These are phyloP conservation scores for Papilio polytes DNA, from an alignment of 1,140 invertebrate genomes.

Conservation along the genomic window DNA sequence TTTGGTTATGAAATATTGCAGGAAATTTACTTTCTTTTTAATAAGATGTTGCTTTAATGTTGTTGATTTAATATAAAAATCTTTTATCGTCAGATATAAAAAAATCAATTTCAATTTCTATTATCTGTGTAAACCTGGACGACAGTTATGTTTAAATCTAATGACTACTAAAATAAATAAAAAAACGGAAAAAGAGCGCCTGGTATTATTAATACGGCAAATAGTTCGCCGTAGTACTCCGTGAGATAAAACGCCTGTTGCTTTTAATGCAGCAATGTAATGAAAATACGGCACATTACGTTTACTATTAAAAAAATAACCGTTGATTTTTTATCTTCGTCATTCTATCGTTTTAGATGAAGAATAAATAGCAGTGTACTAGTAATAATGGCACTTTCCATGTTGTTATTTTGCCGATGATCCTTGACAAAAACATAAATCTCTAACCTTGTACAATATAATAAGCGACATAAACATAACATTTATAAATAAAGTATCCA, in stretches of 20 bases:
- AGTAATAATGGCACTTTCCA: background rate
- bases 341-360: background rate
- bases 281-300: background rate
- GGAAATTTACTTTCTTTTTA: background rate
- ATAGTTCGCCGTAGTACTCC: background rate
- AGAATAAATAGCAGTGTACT: background rate
- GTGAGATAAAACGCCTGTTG: background rate
- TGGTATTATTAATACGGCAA: constrained; percentile 7
- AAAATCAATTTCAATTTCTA: too few relatives aligned
- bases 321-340: background rate
- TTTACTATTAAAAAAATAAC: background rate
- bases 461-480: background rate
- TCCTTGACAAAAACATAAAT: background rate
- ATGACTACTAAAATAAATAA: background rate
- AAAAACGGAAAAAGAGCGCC: background rate
- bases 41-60: background rate
- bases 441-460: background rate
- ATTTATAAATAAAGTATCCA: background rate
- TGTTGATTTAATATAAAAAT: background rate
- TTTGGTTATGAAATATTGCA: background rate
- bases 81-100: background rate
- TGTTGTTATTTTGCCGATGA: background rate
- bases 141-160: background rate
- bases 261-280: constrained; percentile 27
- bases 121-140: too few relatives aligned